Base-by-base conservation (phyloP, 2,113 vertebrate genomes). In the Corydoras sp. region DNA sequence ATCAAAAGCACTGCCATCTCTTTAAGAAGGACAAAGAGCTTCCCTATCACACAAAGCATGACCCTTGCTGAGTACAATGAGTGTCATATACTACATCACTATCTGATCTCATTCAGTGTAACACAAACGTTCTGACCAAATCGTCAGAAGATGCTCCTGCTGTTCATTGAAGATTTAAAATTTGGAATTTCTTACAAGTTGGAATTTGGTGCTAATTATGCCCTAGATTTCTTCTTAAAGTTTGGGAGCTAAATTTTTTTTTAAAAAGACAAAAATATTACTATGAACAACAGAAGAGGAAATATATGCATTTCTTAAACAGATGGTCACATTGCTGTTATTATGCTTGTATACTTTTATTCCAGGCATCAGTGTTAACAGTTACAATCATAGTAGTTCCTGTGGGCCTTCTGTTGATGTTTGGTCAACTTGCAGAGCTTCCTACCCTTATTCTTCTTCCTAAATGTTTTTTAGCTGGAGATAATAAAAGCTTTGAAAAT, bases 1-100 rank as follows among this genome's bases (percentile, higher is more conserved):
- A 83, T 83, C 81, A 84, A 84, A 83, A 74, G 76, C 62, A 54
- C 75, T 61, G n/a, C 71, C 73, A 76, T 69, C 77, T 56, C 74
- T 43, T 76, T 72, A 71, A 73, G 13, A 74, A 72, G 15, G 58
- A 79, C 74, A 79, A 79, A 79, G 70, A 32, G n/a, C 62, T 66
- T 68, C 53, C 69, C 63, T 9, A 54, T 58, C 58, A 63, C 15
- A 58, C 66, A 32, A 55, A 11, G 58, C 29, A 72, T 32, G 58
- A 54, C n/a, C 63, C 32, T 64, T 9, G 10, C 58, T 61, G 12
- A 75, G 24, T 61, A 75, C 58, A 79, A 75, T 65, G 60, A 65
- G 48, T 63, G 73, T 62, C 73, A 73, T 72, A 62, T 43, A 43
- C 55, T 68, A 49, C 76, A 30, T 65, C 50, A 50, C 30, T 55